A percentile compares a stretch with the other conserved stretches of the same genome.
Conservation (phyloP, 2,113 vertebrate species). For the human region GRCh38 chr2:144526001-144526500, state of each 20-base stretch:
- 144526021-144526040: conserved; percentile 79
- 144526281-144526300: conserved; percentile 32
- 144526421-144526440: background rate
- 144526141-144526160: background rate
- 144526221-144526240: conserved; percentile 7
- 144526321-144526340: conserved; percentile 40
- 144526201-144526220: conserved; percentile 3
- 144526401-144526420: background rate
- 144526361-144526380: background rate
- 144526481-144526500: background rate
- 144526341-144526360: conserved; percentile 44
- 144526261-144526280: conserved; percentile 1
- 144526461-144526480: background rate
- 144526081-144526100: conserved; percentile 55
- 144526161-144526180: conserved; percentile 43
- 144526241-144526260: conserved; percentile 18
- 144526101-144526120: background rate
- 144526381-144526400: background rate
- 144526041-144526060: conserved; percentile 66
- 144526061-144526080: background rate
- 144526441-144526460: conserved; percentile 1
- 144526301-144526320: conserved; percentile 2
- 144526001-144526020: conserved; percentile 66
- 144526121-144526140: background rate
- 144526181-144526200: conserved; percentile 34